Conservation (phyloP, 2,797 vertebrate genomes). For the Gambelia wislizenii region DNA sequence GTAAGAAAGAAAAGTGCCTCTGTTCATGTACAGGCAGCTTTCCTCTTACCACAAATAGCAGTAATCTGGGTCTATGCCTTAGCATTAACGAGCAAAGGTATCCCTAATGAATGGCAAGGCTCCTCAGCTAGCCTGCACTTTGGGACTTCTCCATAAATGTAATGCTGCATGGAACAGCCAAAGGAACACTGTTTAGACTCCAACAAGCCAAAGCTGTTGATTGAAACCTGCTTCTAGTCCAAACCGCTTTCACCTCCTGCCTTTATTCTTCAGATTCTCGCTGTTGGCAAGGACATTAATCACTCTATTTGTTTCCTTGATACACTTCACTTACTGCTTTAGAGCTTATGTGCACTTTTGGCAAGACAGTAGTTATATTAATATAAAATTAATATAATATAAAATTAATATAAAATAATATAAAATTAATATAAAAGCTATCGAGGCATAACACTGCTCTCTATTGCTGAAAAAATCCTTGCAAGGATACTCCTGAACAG, state of each 20-base stretch:
- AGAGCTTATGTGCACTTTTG: not conserved
- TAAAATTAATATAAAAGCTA: no score
- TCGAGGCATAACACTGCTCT: no score
- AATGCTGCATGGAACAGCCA: not conserved
- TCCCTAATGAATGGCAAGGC: not conserved
- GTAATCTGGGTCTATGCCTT: not conserved
- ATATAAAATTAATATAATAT: no score
- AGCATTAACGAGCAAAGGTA: not conserved
- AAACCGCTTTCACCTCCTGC: not conserved
- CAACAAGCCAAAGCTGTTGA: not conserved
- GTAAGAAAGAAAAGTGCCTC: not conserved
- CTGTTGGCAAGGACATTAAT: conserved; percentile 3
- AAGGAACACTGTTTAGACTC: not conserved
- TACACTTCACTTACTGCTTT: conserved; percentile 1
- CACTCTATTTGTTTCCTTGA: not conserved
- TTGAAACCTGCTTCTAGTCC: not conserved
- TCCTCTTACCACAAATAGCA: not conserved
- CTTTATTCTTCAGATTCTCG: no score
- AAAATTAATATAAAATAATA: no score
- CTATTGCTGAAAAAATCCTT: no score
- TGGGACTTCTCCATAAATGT: not conserved
- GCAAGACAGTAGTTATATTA: not conserved
- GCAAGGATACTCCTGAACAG: no score
- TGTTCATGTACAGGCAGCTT: not conserved
- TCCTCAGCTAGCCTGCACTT: not conserved